phyloP scores from a whole-genome alignment of 2,797 vertebrate genomes.

The Peromyscus melanophrys region DNA sequence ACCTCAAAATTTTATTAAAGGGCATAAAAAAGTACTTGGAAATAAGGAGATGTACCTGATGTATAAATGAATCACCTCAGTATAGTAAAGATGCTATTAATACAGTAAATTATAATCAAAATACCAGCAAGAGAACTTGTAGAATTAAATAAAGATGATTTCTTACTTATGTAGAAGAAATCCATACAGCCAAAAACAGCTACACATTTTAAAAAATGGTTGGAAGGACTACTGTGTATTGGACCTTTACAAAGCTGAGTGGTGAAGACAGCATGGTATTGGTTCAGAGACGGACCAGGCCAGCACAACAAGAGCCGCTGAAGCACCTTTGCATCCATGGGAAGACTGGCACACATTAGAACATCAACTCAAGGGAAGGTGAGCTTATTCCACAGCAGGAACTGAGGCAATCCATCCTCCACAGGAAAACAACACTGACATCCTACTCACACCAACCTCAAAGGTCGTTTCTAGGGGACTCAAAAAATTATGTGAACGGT shows the following conservation, averaged over 20 bases:
- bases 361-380: not conserved
- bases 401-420: not conserved
- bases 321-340: not conserved
- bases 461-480: not conserved
- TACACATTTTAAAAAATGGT: not conserved
- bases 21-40: not conserved
- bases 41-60: not conserved
- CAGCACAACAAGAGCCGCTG: not conserved
- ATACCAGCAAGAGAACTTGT: not conserved
- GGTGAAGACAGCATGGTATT: not conserved
- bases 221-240: not conserved
- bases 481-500: too few relatives aligned
- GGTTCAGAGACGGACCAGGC: not conserved
- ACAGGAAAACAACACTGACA: not conserved
- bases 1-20: not conserved
- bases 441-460: not conserved
- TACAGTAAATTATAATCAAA: not conserved
- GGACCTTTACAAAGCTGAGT: not conserved
- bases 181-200: not conserved
- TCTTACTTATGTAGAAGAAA: not conserved
- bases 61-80: not conserved
- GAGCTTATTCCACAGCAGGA: not conserved
- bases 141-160: not conserved
- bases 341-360: not conserved
- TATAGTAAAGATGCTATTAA: not conserved